Evolutionary conservation across 2,797 vertebrate species (phyloP).

Genomic region (Channallabes apus): DNA sequence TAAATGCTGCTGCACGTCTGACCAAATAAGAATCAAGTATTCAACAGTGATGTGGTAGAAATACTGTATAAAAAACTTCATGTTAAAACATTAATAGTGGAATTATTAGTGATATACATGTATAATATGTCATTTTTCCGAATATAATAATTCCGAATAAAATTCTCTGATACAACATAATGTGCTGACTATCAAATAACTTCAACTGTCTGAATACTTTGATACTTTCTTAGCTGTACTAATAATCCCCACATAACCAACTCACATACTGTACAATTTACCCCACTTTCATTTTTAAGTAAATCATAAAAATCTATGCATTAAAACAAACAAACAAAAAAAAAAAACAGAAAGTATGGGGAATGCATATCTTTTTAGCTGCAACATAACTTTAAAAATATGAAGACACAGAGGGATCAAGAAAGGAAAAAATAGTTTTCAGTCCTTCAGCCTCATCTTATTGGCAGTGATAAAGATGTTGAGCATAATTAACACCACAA

Average conservation of each 20-base stretch:
- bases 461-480: slow-evolving; percentile 19
- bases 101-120: neutral
- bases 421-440: neutral
- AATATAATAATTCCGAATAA: no score
- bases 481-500: slow-evolving; percentile 37
- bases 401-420: neutral
- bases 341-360: neutral
- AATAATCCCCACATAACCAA: no score
- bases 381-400: neutral
- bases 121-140: neutral
- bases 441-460: slow-evolving; percentile 18
- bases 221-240: neutral
- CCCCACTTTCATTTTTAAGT: no score
- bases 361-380: neutral
- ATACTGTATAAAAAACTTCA: neutral
- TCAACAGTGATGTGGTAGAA: neutral
- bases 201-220: neutral
- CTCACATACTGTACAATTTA: no score
- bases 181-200: neutral
- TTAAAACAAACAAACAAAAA: no score
- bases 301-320: no score
- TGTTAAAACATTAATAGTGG: neutral
- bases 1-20: neutral
- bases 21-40: neutral
- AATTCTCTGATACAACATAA: neutral